Conservation (phyloP, 2,797 vertebrate species). For the Dermochelys coriacea region DNA sequence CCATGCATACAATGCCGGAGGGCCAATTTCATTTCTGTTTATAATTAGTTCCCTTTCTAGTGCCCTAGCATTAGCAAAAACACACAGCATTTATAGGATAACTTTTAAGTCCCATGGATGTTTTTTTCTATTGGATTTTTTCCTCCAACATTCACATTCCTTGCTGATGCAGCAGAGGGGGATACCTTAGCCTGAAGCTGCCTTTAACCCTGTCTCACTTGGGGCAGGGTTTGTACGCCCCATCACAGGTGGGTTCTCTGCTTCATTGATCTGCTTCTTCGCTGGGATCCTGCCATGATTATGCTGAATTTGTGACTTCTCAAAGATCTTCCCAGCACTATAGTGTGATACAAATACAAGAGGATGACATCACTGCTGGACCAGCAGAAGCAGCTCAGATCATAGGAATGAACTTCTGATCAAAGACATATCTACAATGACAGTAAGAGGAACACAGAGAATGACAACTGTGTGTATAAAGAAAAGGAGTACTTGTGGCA, state of each 20-base stretch:
- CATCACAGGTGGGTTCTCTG: background rate
- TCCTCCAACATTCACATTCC: background rate
- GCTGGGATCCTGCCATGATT: background rate
- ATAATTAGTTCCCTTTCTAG: slow-evolving; percentile 60
- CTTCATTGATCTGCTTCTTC: background rate
- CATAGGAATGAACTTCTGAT: background rate
- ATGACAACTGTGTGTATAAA: background rate
- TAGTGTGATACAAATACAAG: accelerated
- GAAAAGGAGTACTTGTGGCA: no score
- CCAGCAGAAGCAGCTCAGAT: background rate
- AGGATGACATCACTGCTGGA: background rate
- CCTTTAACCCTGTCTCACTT: background rate
- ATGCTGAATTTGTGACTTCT: accelerated
- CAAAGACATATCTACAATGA: accelerated
- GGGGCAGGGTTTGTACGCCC: background rate
- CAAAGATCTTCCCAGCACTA: accelerated
- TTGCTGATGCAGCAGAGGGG: background rate
- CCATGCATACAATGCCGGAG: slow-evolving; percentile 34
- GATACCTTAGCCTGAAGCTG: background rate
- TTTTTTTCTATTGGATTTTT: background rate
- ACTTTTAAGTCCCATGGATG: accelerated
- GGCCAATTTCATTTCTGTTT: slow-evolving; percentile 36
- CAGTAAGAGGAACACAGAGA: background rate
- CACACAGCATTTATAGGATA: slow-evolving; percentile 19
- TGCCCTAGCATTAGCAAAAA: slow-evolving; percentile 49